Conservation (phyloP, 92 coral and sea anemone species). For the Meandrina meandrites region DNA sequence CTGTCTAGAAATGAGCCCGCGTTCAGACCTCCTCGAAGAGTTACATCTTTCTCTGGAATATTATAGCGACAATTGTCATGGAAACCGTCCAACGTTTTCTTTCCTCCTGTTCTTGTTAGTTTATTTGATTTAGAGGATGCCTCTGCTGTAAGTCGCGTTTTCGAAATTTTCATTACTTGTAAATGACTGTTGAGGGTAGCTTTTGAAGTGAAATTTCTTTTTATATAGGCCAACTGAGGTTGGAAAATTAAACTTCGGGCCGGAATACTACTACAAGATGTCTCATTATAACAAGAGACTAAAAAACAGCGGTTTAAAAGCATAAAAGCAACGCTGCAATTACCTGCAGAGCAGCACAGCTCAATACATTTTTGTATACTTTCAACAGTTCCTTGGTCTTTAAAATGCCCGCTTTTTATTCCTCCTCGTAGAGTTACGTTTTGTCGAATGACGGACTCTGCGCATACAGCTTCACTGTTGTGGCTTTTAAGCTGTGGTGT, state of each 20-base stretch:
- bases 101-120: neutral
- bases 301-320: constrained; percentile 75
- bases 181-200: neutral
- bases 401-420: constrained; percentile 76
- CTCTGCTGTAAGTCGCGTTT: neutral
- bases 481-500: neutral
- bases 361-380: constrained; percentile 60
- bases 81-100: neutral
- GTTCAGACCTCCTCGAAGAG: constrained; percentile 75
- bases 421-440: constrained; percentile 79
- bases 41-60: constrained; percentile 43
- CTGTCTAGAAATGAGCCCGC: constrained; percentile 77
- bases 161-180: neutral
- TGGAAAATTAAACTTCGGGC: constrained; percentile 43
- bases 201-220: constrained; percentile 6
- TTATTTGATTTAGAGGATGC: neutral
- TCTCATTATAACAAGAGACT: constrained; percentile 80
- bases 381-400: constrained; percentile 65
- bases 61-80: constrained; percentile 48
- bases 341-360: constrained; percentile 64
- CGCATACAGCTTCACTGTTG: constrained; percentile 14
- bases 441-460: constrained; percentile 27
- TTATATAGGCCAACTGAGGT: constrained; percentile 63
- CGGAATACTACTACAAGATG: constrained; percentile 65
- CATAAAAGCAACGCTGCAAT: constrained; percentile 76